Percentiles rank a stretch among this genome's conserved stretches.
These are phyloP conservation scores for Oxystoma pomonae DNA, from an alignment of 2,888 invertebrate genomes.

Conservation along the genomic window DNA sequence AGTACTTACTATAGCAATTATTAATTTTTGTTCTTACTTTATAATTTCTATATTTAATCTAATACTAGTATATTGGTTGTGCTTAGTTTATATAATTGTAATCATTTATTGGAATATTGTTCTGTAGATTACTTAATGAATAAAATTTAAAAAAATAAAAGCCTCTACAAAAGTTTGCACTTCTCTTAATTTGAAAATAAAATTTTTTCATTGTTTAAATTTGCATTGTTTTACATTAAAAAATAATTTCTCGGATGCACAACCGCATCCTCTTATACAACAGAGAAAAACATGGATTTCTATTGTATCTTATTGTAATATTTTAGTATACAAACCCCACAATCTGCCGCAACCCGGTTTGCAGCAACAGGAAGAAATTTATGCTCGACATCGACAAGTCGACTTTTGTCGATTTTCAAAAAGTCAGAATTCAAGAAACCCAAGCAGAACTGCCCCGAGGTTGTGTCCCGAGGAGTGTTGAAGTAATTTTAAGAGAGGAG, in stretches of 20 bases:
- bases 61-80: too few relatives aligned
- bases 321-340: conserved; percentile 85
- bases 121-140: too few relatives aligned
- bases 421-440: conserved; percentile 92
- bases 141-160: too few relatives aligned
- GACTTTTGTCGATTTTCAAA: conserved; percentile 96
- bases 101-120: too few relatives aligned
- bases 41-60: too few relatives aligned
- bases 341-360: conserved; percentile 94
- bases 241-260: neutral
- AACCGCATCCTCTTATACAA: neutral
- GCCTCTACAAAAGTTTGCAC: too few relatives aligned
- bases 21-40: too few relatives aligned
- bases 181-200: too few relatives aligned
- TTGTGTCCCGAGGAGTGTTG: conserved; percentile 93
- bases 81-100: too few relatives aligned
- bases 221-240: too few relatives aligned
- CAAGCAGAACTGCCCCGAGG: conserved; percentile 96
- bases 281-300: neutral
- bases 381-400: conserved; percentile 91
- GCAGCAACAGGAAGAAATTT: conserved; percentile 87
- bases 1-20: too few relatives aligned
- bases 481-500: conserved; percentile 92
- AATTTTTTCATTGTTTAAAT: too few relatives aligned
- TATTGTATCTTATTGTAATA: conserved; percentile 7